These are phyloP conservation scores for Zoanthus solanderi DNA, from an alignment of 92 coral and sea anemone genomes.

Conservation along the genomic window DNA sequence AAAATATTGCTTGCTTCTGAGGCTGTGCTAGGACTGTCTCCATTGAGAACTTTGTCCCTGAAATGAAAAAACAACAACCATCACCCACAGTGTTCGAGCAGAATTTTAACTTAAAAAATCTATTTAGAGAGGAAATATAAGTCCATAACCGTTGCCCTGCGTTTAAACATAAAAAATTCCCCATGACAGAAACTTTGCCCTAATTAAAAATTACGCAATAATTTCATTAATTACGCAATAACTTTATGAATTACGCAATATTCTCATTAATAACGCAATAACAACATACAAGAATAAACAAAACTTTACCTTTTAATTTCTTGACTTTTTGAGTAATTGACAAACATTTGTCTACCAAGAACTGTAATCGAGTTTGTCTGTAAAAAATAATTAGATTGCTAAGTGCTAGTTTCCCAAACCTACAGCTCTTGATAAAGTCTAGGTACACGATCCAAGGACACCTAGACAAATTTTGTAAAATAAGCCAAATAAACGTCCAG, in stretches of 20 bases:
- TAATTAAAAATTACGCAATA: no score
- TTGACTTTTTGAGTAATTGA: constrained; percentile 99
- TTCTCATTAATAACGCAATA: background rate
- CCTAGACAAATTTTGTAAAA: no score
- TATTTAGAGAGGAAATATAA: no score
- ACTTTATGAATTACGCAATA: no score
- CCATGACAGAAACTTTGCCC: no score
- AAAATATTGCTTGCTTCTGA: constrained; percentile 95
- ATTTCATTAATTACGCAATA: no score
- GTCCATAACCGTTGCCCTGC: no score
- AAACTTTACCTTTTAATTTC: constrained; percentile 93
- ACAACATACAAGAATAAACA: background rate
- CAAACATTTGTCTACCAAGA: constrained; percentile 99
- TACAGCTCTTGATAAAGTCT: no score
- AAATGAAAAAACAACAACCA: constrained; percentile 8
- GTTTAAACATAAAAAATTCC: no score
- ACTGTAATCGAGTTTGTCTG: constrained; percentile 94
- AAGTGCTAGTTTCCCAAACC: no score
- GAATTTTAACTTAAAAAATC: background rate
- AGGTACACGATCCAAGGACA: no score
- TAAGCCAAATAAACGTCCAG: no score
- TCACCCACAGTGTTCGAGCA: background rate
- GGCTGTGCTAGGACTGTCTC: constrained; percentile 86
- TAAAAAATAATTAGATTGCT: background rate
- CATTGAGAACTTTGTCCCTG: constrained; percentile 98